Conservation (phyloP, 2,797 vertebrate genomes). For the Gallirallus australis region DNA sequence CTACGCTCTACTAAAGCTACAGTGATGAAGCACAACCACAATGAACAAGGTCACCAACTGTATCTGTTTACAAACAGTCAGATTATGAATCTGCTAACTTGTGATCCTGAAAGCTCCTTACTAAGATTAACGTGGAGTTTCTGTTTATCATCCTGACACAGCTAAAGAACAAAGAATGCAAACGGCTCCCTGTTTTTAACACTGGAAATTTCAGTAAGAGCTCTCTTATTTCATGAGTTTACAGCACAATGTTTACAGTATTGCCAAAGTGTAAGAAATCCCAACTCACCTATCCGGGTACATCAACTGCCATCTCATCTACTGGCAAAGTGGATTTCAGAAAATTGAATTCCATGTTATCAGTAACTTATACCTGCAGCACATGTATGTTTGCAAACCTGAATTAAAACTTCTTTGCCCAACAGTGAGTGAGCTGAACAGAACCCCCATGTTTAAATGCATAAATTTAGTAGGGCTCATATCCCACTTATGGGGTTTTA, state of each 20-base stretch:
- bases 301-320: background rate
- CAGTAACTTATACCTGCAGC: background rate
- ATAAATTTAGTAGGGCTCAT: background rate
- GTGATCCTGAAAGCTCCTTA: slow-evolving; percentile 64
- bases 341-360: background rate
- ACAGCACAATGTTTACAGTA: background rate
- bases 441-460: background rate
- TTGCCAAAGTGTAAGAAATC: background rate
- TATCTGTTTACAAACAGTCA: slow-evolving; percentile 69
- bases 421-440: background rate
- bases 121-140: slow-evolving; percentile 57
- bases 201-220: background rate
- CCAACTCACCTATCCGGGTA: background rate
- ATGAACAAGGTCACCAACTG: slow-evolving; percentile 22
- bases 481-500: background rate
- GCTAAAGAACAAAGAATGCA: slow-evolving; percentile 24
- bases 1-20: background rate
- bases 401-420: background rate
- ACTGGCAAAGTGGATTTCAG: background rate
- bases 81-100: slow-evolving; percentile 58
- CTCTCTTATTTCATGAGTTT: background rate
- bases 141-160: slow-evolving; percentile 5
- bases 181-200: background rate
- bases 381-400: background rate
- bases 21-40: slow-evolving; percentile 8